Evolutionary conservation across 2,113 vertebrate species (phyloP).

Genomic region (Solenodon paradoxus): DNA sequence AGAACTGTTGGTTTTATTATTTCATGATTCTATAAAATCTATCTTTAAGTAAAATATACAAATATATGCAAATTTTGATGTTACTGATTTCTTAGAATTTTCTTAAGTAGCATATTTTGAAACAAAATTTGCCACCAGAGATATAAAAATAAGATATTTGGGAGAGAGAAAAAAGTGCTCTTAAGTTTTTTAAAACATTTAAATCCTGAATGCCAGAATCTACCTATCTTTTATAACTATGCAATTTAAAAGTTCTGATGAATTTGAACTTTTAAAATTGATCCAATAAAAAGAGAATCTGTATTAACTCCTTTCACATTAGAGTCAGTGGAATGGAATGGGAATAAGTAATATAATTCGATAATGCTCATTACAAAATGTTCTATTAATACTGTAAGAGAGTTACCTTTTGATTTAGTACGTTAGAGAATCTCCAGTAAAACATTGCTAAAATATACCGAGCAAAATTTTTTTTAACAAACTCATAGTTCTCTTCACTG

Average conservation of each 20-base stretch:
- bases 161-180: neutral
- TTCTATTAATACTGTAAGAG: neutral
- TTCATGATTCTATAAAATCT: neutral
- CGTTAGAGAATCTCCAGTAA: neutral
- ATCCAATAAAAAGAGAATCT: neutral
- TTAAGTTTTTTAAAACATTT: neutral
- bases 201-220: neutral
- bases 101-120: neutral
- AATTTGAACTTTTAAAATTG: neutral
- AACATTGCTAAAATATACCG: neutral
- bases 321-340: neutral
- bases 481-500: constrained; percentile 55
- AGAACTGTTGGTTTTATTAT: neutral
- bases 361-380: neutral
- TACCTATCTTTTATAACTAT: neutral
- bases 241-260: neutral
- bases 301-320: neutral
- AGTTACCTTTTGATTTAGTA: neutral
- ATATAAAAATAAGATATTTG: neutral
- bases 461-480: neutral
- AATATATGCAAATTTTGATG: neutral
- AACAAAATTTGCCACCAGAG: neutral
- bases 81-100: neutral
- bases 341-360: neutral
- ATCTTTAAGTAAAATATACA: neutral